Conservation (phyloP, 2,797 vertebrate species). For the Xenops minutus region DNA sequence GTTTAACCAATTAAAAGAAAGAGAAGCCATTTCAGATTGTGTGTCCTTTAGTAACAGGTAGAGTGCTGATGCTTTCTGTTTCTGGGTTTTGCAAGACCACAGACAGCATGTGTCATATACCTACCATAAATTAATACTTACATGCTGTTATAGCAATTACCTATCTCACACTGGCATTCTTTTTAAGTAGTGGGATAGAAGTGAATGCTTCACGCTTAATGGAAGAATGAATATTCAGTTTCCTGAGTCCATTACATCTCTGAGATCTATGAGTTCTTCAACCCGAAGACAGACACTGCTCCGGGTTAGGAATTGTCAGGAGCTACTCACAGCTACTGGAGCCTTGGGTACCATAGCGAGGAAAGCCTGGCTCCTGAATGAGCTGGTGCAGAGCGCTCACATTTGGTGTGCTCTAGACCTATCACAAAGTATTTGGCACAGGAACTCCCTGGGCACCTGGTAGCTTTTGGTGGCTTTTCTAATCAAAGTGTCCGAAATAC, state of each 20-base stretch:
- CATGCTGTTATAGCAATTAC: background rate
- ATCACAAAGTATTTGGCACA: background rate
- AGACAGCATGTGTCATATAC: background rate
- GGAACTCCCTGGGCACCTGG: background rate
- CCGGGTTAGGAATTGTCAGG: background rate
- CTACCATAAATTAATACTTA: background rate
- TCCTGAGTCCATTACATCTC: background rate
- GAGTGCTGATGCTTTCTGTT: background rate
- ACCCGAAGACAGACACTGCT: background rate
- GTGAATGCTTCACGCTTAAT: background rate
- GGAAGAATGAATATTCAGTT: background rate
- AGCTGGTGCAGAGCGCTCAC: background rate
- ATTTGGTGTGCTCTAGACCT: background rate
- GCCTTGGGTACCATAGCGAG: background rate
- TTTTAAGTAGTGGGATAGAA: background rate
- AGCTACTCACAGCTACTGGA: background rate
- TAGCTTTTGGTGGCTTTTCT: background rate
- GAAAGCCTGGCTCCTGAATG: background rate
- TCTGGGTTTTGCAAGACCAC: background rate
- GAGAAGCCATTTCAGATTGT: background rate
- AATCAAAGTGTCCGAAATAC: background rate
- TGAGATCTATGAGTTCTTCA: background rate
- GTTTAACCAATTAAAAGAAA: background rate
- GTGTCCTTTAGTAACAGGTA: background rate
- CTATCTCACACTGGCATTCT: background rate